phyloP scores from a whole-genome alignment of 2,797 vertebrate genomes.

The Oreochromis grahami region DNA sequence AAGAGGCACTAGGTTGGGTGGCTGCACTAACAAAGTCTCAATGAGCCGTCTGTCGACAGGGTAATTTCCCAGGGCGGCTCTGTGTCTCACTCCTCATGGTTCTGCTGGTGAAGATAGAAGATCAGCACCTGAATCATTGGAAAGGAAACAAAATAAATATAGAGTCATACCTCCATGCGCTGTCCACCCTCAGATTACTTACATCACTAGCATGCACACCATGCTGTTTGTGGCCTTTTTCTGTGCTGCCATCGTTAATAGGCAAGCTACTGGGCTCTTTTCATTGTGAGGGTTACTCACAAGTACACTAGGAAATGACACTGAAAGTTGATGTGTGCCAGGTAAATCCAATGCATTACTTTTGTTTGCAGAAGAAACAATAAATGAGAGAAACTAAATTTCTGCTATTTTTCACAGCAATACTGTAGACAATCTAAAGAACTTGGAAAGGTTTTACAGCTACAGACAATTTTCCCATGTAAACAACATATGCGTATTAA shows the following conservation, averaged over 20 bases:
- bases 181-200: not conserved
- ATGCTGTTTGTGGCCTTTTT: not conserved
- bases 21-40: slow-evolving; percentile 67
- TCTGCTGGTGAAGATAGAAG: slow-evolving; percentile 43
- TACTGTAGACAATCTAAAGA: not conserved
- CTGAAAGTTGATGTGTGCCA: not conserved
- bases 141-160: slow-evolving; percentile 24
- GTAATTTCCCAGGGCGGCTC: slow-evolving; percentile 69
- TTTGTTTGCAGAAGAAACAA: not conserved
- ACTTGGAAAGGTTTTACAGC: not conserved
- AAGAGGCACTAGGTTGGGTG: slow-evolving; percentile 47
- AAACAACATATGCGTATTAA: not conserved
- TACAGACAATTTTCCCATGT: not conserved
- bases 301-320: not conserved
- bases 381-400: not conserved
- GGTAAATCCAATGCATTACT: not conserved
- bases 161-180: not conserved
- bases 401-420: not conserved
- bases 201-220: not conserved
- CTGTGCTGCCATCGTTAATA: not conserved
- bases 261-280: not conserved
- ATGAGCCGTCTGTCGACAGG: slow-evolving; percentile 63
- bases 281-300: not conserved
- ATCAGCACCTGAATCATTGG: slow-evolving; percentile 49
- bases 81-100: slow-evolving; percentile 37